Percentiles rank a stretch among this genome's conserved stretches.
These are phyloP conservation scores for Calidris pygmaea DNA, from an alignment of 2,113 vertebrate species.

Conservation along the genomic window DNA sequence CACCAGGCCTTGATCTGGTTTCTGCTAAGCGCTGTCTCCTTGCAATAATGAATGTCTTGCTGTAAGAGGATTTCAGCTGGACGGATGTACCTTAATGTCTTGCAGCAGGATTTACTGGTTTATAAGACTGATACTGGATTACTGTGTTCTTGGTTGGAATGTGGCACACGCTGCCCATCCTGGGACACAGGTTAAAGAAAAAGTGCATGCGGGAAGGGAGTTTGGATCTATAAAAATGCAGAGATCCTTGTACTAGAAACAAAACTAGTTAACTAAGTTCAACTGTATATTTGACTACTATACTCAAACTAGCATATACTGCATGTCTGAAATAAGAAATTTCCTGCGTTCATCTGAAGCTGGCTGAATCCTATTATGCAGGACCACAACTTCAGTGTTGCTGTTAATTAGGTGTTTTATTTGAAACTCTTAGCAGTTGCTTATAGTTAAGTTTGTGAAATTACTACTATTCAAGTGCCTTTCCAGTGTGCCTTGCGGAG, in stretches of 20 bases:
- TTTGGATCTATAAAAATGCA: background rate
- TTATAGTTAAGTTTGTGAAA: background rate
- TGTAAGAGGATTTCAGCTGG: slow-evolving; percentile 66
- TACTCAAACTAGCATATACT: background rate
- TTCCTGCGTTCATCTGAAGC: background rate
- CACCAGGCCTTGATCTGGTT: slow-evolving; percentile 32
- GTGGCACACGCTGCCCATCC: background rate
- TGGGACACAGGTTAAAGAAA: background rate
- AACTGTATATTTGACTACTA: background rate
- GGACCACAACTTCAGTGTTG: background rate
- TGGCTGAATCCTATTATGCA: background rate
- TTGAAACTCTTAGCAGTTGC: background rate
- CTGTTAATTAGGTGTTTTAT: background rate
- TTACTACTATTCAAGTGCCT: background rate
- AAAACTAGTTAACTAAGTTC: background rate
- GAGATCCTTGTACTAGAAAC: background rate
- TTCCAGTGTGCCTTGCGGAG: background rate
- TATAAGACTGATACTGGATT: slow-evolving; percentile 36
- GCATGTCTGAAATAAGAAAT: background rate
- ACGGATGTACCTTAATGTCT: slow-evolving; percentile 60
- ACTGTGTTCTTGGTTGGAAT: background rate
- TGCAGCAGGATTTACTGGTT: slow-evolving; percentile 58
- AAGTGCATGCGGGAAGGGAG: background rate
- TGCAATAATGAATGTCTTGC: slow-evolving; percentile 22
- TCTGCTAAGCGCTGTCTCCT: background rate